Base-by-base conservation (phyloP, 2,888 invertebrate species). In the Linhomoeus sp. region DNA sequence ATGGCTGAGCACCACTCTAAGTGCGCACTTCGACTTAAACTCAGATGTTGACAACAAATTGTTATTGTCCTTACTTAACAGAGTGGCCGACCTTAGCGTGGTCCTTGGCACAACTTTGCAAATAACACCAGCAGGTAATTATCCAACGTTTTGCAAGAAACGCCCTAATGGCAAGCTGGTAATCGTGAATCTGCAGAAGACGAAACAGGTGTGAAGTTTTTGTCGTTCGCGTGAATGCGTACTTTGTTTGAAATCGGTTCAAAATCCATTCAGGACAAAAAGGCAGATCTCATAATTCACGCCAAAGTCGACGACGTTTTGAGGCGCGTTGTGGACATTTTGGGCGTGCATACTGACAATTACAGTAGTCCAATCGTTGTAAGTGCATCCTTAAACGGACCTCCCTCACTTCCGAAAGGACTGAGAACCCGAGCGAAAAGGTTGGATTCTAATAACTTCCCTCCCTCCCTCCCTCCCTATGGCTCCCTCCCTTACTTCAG, bases 71-170 rank as follows among this genome's bases (percentile, higher is more conserved):
- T 48, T 26, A 41, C 14, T 20, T 48, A 26, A 33, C 20, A 43
- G 35, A 41, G 41, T 48, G 61, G 83, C 90, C 49, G 90, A 94
- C 70, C 67, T 97, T 45, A 85, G 85, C 66, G 78, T 97, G 59
- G 84, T 86, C 57, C 71, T 97, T 52, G 97, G 97, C 33, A 90
- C 92, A n/a, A 90, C 92, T 5, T 71, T 97, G 45, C 94, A 97
- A 75, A 97, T 97, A 56, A 75, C 87, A 53, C 97, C 97, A 38
- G 88, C 90, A 69, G 94, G 90, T 17, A 85, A 83, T 67, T 71
- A 94, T 55, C 94, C 94, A 3, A 67, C 88, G 35, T 77, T 77
- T 61, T 80, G 79, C 51, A 78, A 81, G 56, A 82, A 81, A 64
- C 79, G 79, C 64, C 79, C 79, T 24, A 29, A 29, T 25, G 90